A percentile compares a stretch with the other conserved stretches of the same genome.
Conservation (phyloP, 2,888 invertebrate genomes). For the Alentia gelatinosa region DNA sequence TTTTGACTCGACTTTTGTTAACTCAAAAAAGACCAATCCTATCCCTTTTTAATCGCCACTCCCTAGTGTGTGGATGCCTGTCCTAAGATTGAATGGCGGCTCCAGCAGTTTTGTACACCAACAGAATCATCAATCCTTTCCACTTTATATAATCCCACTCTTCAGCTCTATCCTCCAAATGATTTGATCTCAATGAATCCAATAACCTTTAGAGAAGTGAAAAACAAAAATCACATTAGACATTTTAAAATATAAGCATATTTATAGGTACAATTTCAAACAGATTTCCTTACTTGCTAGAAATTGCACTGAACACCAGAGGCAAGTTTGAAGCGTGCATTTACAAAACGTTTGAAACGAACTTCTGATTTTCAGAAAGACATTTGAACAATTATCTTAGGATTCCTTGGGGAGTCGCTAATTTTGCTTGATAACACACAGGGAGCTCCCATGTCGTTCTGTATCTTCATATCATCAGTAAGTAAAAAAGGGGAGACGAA, state of each 20-base stretch:
- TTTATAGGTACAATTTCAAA: not conserved
- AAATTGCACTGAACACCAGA: not conserved
- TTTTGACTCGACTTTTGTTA: not conserved
- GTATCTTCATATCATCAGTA: too few species aligned
- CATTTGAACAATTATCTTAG: not conserved
- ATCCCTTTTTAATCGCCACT: constrained; percentile 6
- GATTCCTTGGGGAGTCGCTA: not conserved
- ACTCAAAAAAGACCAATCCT: not conserved
- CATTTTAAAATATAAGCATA: not conserved
- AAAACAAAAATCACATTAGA: constrained; percentile 48
- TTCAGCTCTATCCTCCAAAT: constrained; percentile 42
- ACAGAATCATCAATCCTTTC: not conserved
- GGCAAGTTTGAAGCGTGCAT: not conserved
- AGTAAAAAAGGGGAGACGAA: too few species aligned
- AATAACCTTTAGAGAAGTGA: constrained; percentile 54
- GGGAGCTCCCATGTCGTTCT: too few species aligned
- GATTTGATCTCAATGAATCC: constrained; percentile 26
- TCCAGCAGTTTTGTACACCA: not conserved
- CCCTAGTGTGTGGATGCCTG: not conserved
- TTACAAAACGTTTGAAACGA: not conserved
- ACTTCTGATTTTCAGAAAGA: not conserved
- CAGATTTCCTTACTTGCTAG: not conserved
- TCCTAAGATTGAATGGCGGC: not conserved
- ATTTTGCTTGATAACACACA: not conserved
- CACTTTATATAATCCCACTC: constrained; percentile 21